Evolutionary conservation across 2,797 vertebrate species (phyloP), one percentile per base, ranked within the genome.

Genomic region (Huso huso): DNA sequence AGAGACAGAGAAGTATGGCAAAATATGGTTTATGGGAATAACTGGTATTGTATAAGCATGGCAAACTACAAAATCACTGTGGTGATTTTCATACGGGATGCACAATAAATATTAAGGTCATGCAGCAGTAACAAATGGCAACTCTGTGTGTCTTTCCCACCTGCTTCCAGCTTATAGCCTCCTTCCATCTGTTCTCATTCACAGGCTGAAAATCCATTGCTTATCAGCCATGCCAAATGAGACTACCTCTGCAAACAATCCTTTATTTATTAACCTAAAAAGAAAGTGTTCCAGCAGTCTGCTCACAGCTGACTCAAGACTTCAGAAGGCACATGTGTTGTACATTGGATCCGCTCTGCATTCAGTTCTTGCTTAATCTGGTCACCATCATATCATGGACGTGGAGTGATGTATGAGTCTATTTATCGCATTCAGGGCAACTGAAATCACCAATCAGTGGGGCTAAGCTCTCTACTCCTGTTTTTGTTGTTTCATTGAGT

Each of bases 161-260:
- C 73, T 74, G 75, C 57, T 50, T 52, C 13, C 49, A 64, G 71
- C 71, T 70, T 67, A 64, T 71, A 70, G 66, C 66, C 68, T 51
- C 65, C 57, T 52, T 63, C 71, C 68, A 69, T 68, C 68, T 67
- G 68, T 61, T 64, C 68, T 65, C 65, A 67, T 66, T 68, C 57
- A 66, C 68, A 71, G 65, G 51, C 60, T 61, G 48, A 49, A 57
- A 49, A 49, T 59, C 62, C 51, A 66, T 62, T 51, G 50, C 12
- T 62, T 55, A 62, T 66, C 62, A 60, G 65, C 49, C 61, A 37
- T 48, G 11, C 52, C 13, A 63, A 66, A 13, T 6, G 55, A 58
- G 55, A 6, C 55, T 58, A 15, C 49, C 55, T 61, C 66, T 58
- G 9, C 57, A 4, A 18, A 61, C 60, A 61, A 67, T 61, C 8